Evolutionary conservation across 2,113 vertebrate species (phyloP).

Genomic region (Crotalus tigris): DNA sequence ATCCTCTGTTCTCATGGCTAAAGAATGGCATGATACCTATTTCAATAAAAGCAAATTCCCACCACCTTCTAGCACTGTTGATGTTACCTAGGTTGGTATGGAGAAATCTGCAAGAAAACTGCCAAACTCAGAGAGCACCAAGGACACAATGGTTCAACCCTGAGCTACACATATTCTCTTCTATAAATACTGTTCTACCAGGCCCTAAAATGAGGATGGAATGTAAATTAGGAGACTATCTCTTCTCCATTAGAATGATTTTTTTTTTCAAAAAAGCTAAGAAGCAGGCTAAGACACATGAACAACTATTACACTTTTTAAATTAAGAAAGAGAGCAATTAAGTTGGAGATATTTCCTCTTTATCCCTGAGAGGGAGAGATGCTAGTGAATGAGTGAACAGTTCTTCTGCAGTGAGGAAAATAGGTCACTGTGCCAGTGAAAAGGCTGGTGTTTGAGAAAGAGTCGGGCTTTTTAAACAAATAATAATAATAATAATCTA

Average conservation of each 20-base stretch:
- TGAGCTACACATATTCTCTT: not conserved
- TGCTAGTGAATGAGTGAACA: not conserved
- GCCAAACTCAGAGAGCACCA: not conserved
- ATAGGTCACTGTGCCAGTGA: not conserved
- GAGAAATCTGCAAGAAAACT: not conserved
- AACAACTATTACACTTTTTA: not conserved
- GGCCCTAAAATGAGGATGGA: not conserved
- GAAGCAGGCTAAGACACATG: not conserved
- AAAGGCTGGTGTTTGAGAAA: not conserved
- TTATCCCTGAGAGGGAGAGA: not conserved
- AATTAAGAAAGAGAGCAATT: not conserved
- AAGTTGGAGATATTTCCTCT: not conserved
- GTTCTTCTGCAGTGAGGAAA: not conserved
- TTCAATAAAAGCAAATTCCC: not conserved
- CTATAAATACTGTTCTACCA: not conserved
- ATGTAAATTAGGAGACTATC: not conserved
- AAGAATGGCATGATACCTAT: not conserved
- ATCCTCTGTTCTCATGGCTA: not conserved
- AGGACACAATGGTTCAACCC: not conserved
- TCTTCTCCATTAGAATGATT: not conserved
- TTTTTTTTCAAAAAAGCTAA: not conserved
- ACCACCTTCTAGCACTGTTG: not conserved
- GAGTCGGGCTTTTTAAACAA: not conserved
- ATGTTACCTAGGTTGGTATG: too few species aligned
- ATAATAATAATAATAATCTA: not conserved